Evolutionary conservation across 92 coral and sea anemone species (phyloP).

Genomic region (Diadumene lineata): DNA sequence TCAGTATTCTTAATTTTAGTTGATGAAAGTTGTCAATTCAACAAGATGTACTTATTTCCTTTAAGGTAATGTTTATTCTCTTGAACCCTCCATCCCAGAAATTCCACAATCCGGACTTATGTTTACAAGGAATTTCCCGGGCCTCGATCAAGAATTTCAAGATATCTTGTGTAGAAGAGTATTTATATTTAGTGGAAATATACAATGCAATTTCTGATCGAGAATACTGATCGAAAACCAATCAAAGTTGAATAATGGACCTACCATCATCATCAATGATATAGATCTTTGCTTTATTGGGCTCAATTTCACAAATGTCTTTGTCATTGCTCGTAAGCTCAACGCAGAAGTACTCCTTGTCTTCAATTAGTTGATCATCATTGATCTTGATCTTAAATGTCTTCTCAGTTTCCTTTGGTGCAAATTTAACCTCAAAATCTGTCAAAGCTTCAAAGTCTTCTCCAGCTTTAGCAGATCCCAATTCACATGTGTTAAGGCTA

Average conservation of each 20-base stretch:
- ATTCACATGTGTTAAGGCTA: slow-evolving; percentile 18
- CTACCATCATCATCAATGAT: slow-evolving; percentile 54
- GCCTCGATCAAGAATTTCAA: too few relatives aligned
- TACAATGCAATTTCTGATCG: background rate
- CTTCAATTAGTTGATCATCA: slow-evolving; percentile 32
- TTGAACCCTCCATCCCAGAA: too few relatives aligned
- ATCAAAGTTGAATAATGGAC: background rate
- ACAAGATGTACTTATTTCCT: too few relatives aligned
- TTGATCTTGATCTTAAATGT: slow-evolving; percentile 10
- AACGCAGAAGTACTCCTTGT: slow-evolving; percentile 35
- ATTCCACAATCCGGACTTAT: too few relatives aligned
- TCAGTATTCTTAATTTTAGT: too few relatives aligned
- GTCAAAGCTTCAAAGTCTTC: slow-evolving; percentile 3
- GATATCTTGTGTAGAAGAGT: too few relatives aligned
- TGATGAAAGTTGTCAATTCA: too few relatives aligned
- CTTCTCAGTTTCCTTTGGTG: background rate
- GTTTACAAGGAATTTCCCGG: too few relatives aligned
- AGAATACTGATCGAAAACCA: background rate
- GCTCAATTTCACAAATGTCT: slow-evolving; percentile 12
- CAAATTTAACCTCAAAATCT: slow-evolving; percentile 11
- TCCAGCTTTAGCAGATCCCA: slow-evolving; percentile 8
- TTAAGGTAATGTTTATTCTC: too few relatives aligned
- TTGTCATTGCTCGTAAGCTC: slow-evolving; percentile 20
- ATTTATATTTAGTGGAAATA: background rate
- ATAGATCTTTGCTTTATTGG: slow-evolving; percentile 28